Evolutionary conservation across 2,797 vertebrate species (phyloP).

Genomic region (Perodicticus potto): DNA sequence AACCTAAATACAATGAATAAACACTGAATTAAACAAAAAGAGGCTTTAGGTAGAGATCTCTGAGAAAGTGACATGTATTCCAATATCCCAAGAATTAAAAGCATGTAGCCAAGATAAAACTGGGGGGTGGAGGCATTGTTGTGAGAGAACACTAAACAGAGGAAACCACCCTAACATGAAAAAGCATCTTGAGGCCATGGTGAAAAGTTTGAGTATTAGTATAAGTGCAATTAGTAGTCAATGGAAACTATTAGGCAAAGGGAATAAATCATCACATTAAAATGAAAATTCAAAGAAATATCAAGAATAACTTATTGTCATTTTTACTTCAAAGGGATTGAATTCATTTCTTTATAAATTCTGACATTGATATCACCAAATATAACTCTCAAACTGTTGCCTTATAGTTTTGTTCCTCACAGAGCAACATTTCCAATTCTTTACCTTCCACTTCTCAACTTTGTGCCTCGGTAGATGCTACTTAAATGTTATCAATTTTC

Average conservation of each 20-base stretch:
- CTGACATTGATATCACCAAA: not conserved
- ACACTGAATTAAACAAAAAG: not conserved
- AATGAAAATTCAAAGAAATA: not conserved
- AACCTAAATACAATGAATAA: not conserved
- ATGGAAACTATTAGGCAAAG: not conserved
- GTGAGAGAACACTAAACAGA: not conserved
- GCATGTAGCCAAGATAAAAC: not conserved
- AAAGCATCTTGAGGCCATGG: not conserved
- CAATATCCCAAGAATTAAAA: not conserved
- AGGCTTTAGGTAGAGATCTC: not conserved
- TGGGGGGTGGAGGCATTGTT: fast-evolving
- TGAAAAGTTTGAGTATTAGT: not conserved
- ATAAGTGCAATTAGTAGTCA: not conserved
- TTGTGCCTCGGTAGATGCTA: not conserved
- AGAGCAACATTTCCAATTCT: not conserved
- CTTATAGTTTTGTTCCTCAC: not conserved
- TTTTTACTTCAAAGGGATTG: not conserved
- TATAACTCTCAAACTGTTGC: not conserved
- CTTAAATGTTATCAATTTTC: not conserved
- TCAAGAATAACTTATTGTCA: not conserved
- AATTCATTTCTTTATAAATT: constrained; percentile 17
- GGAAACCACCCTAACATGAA: not conserved
- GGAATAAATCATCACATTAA: not conserved
- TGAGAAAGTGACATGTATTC: not conserved
- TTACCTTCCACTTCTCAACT: not conserved